These are phyloP conservation scores for Oryzias dopingdopingensis DNA, from an alignment of 2,797 vertebrate genomes.

Conservation along the genomic window DNA sequence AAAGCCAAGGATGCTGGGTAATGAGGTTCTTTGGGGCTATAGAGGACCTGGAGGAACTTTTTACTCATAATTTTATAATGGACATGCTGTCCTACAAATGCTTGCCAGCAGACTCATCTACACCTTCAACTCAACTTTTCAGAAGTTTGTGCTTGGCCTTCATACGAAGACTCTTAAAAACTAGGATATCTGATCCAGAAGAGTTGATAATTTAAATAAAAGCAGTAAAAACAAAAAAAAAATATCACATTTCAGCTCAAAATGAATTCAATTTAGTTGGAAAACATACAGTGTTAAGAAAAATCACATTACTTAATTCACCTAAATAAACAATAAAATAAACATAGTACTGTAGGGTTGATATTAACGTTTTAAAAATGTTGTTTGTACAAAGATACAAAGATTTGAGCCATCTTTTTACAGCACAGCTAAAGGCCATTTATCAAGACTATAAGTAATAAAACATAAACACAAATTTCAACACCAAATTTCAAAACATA, in stretches of 20 bases:
- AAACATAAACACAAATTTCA: too few species aligned
- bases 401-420: too few species aligned
- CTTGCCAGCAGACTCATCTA: constrained; percentile 51
- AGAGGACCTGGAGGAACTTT: constrained; percentile 58
- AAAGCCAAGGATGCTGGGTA: constrained; percentile 75
- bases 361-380: too few species aligned
- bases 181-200: constrained; percentile 25
- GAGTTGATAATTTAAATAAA: constrained; percentile 22
- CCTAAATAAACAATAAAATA: too few species aligned
- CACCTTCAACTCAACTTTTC: constrained; percentile 69
- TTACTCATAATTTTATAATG: constrained; percentile 80
- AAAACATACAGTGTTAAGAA: not conserved
- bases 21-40: constrained; percentile 61
- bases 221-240: not conserved
- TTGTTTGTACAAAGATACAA: too few species aligned
- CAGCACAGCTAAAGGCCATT: too few species aligned
- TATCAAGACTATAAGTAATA: too few species aligned
- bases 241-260: not conserved
- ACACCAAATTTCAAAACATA: too few species aligned
- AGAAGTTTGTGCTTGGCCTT: constrained; percentile 49
- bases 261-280: not conserved
- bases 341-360: too few species aligned
- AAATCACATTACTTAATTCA: too few species aligned
- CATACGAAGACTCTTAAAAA: constrained; percentile 26
- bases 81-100: constrained; percentile 58